Evolutionary conservation across 2,888 invertebrate species (phyloP).

Genomic region (Eremobia ochroleuca): DNA sequence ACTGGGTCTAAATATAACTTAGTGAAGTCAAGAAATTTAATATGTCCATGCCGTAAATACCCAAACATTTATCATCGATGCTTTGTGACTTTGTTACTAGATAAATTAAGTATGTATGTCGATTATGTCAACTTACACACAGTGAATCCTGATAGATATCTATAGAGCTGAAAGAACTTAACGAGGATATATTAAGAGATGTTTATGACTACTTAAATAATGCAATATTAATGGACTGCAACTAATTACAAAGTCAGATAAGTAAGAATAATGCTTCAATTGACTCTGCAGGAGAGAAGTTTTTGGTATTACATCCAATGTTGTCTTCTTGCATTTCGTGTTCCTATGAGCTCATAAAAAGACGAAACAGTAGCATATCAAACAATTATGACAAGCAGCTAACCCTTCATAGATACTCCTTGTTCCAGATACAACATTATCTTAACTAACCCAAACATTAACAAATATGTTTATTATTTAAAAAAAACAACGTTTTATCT

Average conservation of each 20-base stretch:
- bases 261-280: background rate
- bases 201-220: background rate
- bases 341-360: background rate
- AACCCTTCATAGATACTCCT: slow-evolving; percentile 22
- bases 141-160: background rate
- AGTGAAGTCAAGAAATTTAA: background rate
- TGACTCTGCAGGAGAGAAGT: background rate
- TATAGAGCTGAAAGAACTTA: background rate
- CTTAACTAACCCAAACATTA: slow-evolving; percentile 52
- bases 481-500: slow-evolving; percentile 53
- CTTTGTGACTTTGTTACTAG: background rate
- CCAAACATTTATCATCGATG: background rate
- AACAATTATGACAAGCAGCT: slow-evolving; percentile 44
- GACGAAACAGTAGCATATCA: slow-evolving; percentile 1
- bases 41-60: background rate
- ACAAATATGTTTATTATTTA: slow-evolving; percentile 43
- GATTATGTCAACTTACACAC: background rate
- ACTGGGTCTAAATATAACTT: background rate
- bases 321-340: background rate
- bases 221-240: background rate
- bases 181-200: background rate
- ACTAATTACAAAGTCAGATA: background rate
- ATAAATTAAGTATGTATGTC: background rate
- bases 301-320: background rate
- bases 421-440: slow-evolving; percentile 44